phyloP scores from a whole-genome alignment of 2,888 invertebrate genomes.

The Agonopterix subpropinquella region DNA sequence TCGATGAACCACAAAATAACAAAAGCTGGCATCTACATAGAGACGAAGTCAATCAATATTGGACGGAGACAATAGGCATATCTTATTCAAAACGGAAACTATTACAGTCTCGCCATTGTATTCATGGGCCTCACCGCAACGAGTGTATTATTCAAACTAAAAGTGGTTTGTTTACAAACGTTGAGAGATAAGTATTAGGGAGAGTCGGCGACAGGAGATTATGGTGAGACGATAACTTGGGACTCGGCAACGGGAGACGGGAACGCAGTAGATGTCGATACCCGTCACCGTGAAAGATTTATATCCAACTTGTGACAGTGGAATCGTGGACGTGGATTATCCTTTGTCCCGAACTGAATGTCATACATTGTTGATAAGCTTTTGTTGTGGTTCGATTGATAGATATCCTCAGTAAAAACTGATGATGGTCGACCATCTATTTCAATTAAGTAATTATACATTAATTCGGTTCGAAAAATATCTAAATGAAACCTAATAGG shows the following conservation, averaged over 20 bases:
- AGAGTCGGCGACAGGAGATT: constrained; percentile 51
- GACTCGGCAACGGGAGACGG: constrained; percentile 4
- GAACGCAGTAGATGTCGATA: constrained; percentile 48
- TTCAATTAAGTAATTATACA: not conserved
- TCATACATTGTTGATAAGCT: constrained; percentile 54
- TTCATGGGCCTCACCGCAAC: constrained; percentile 60
- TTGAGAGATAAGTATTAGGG: constrained; percentile 52
- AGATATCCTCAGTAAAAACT: constrained; percentile 23
- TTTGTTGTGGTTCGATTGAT: constrained; percentile 38
- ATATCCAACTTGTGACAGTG: constrained; percentile 61
- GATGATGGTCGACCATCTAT: constrained; percentile 15
- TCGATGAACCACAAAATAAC: constrained; percentile 36
- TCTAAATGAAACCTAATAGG: not conserved
- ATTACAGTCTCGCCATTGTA: constrained; percentile 68
- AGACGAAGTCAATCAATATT: constrained; percentile 68
- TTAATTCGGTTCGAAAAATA: not conserved
- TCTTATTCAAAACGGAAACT: constrained; percentile 73
- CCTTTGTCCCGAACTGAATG: constrained; percentile 56
- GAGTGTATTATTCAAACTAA: constrained; percentile 68
- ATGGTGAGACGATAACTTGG: constrained; percentile 27
- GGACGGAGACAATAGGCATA: constrained; percentile 66
- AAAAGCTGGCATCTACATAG: constrained; percentile 24
- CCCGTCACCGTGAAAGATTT: constrained; percentile 63
- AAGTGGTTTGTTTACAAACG: constrained; percentile 68
- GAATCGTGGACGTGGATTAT: constrained; percentile 57